Evolutionary conservation across 1,140 invertebrate genomes (phyloP).

Genomic region (Apis cerana): DNA sequence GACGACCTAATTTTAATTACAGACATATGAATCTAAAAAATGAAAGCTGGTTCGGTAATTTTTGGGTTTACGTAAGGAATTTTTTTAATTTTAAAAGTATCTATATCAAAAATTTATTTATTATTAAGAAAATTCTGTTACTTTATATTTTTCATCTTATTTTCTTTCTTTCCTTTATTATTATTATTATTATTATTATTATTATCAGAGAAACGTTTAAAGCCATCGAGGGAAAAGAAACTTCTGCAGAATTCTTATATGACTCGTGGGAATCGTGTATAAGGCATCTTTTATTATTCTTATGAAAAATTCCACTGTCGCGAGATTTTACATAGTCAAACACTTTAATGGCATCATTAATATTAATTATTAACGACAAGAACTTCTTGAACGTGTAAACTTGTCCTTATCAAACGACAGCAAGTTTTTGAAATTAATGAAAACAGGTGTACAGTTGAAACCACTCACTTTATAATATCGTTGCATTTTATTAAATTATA

Average conservation of each 20-base stretch:
- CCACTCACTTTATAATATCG: neutral
- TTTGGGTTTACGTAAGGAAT: neutral
- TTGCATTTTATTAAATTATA: neutral
- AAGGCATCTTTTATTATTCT: neutral
- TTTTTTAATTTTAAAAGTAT: neutral
- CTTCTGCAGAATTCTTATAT: neutral
- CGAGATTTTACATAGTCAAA: neutral
- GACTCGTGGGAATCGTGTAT: too few relatives aligned
- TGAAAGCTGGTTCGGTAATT: neutral
- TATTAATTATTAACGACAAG: constrained; percentile 27
- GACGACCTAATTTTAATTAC: neutral
- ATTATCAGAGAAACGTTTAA: neutral
- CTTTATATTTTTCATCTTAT: too few relatives aligned
- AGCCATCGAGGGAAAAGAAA: neutral
- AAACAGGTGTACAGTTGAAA: neutral
- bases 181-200: neutral
- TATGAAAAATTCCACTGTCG: neutral
- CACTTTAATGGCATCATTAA: neutral
- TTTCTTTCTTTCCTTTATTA: neutral
- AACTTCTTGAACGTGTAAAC: neutral
- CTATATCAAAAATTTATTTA: too few relatives aligned
- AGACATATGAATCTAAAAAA: neutral
- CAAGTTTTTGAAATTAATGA: constrained; percentile 25
- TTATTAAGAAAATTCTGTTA: too few relatives aligned
- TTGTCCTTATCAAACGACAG: neutral